Base-by-base conservation (phyloP, 2,888 invertebrate species). In the Ennomos quercinarius region DNA sequence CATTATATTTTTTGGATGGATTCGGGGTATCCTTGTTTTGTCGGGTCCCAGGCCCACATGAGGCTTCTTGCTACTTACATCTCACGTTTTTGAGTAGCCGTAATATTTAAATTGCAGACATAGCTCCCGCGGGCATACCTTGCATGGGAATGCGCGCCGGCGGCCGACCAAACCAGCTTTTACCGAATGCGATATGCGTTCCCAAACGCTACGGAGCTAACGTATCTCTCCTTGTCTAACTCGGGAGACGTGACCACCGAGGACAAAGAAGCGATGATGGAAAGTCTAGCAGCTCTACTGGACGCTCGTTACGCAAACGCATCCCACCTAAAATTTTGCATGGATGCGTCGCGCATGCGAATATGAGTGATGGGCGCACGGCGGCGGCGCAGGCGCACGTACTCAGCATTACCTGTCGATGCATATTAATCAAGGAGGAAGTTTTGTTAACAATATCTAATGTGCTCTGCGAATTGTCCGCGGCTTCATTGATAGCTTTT, bases 371-470 rank as follows among this genome's bases (percentile, higher is more conserved):
- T 66, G 74, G 76, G 73, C 76, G 71, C 64, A 63, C 73, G 73
- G 73, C 71, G 81, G 77, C 84, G 81, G 78, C 84, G 81, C 85
- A 76, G 77, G 70, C 62, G 73, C 91, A 91, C 91, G 91, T 91
- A 76, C 85, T 70, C 81, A 76, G 86, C 81, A 87, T 89, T 89
- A 90, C 89, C 89, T 87, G 87, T 71, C 80, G 90, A 91, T 91
- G 91, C 90, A 92, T 92, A 92, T 90, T 89, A 89, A 92, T 91
- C 64, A 73, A 84, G 82, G 80, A 91, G 91, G 91, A 92, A 92
- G 91, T 91, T 91, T 92, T 91, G 91, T 91, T 83, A 91, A 92
- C 89, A 92, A 92, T 92, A 92, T 90, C 89, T 91, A 92, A 91
- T 91, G 91, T 88, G 86, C 87, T 86, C 86, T 68, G 80, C 80